phyloP scores from a whole-genome alignment of 2,797 vertebrate species.

The Potorous gilbertii region DNA sequence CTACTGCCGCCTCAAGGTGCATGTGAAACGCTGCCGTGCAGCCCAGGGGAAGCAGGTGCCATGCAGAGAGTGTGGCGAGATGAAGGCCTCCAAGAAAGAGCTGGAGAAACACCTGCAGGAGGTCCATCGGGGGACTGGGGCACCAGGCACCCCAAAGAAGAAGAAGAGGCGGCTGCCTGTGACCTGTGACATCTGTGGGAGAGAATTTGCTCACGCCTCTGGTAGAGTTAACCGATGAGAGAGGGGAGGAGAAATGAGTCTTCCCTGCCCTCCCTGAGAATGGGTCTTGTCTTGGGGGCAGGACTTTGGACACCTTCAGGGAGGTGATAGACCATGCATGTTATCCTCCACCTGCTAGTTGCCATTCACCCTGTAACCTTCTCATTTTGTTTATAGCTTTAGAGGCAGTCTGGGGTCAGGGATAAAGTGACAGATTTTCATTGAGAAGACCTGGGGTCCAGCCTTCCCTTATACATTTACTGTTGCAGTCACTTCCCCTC shows the following conservation, averaged over 20 bases:
- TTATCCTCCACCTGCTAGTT: background rate
- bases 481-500: background rate
- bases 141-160: conserved; percentile 74
- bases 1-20: conserved; percentile 89
- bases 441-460: background rate
- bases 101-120: conserved; percentile 88
- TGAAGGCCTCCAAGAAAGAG: conserved; percentile 82
- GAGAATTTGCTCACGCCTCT: conserved; percentile 92
- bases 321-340: background rate
- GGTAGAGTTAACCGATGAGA: conserved; percentile 76
- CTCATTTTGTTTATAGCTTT: background rate
- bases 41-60: conserved; percentile 85
- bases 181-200: conserved; percentile 89
- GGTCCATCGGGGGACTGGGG: conserved; percentile 72
- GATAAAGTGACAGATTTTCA: background rate
- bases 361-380: background rate
- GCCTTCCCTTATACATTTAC: background rate
- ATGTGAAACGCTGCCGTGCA: conserved; percentile 87
- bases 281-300: background rate
- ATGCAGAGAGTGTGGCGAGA: conserved; percentile 83
- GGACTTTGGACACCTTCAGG: background rate
- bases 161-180: conserved; percentile 86
- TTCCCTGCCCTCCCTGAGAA: background rate
- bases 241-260: background rate
- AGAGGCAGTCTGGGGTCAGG: background rate